Conservation (phyloP, 2,113 vertebrate species). For the Pseudopipra pipra region DNA sequence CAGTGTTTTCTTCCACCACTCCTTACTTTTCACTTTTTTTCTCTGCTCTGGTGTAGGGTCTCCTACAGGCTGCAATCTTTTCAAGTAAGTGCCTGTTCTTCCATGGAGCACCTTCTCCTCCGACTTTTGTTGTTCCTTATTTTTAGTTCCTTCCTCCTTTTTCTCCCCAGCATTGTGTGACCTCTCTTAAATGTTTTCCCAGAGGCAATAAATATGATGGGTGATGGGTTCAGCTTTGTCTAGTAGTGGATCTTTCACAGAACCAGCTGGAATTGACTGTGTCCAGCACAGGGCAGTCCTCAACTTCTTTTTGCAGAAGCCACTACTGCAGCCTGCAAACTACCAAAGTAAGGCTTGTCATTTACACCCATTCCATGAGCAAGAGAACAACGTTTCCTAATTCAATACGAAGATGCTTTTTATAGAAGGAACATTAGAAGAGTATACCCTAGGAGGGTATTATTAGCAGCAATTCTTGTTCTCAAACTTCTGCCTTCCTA, state of each 20-base stretch:
- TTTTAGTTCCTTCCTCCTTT: not conserved
- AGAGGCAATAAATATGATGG: not conserved
- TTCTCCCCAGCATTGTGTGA: not conserved
- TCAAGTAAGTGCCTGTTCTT: not conserved
- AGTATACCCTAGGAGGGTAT: not conserved
- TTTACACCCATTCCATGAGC: not conserved
- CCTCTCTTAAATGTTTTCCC: not conserved
- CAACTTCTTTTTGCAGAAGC: not conserved
- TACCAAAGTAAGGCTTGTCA: not conserved
- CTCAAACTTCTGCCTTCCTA: not conserved
- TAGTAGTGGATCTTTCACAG: not conserved
- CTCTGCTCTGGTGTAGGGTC: not conserved
- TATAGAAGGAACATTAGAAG: not conserved
- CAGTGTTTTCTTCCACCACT: accelerated
- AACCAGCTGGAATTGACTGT: not conserved
- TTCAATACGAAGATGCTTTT: not conserved
- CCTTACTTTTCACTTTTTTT: not conserved
- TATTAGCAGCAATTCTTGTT: not conserved
- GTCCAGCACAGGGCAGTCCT: no score
- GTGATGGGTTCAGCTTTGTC: not conserved
- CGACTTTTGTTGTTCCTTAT: not conserved
- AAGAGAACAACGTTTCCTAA: not conserved
- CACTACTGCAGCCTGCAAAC: not conserved
- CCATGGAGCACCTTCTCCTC: not conserved
- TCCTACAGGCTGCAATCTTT: not conserved